Evolutionary conservation across 2,888 invertebrate genomes (phyloP), one percentile per base, ranked within the genome.

Genomic region (Pammene aurita): DNA sequence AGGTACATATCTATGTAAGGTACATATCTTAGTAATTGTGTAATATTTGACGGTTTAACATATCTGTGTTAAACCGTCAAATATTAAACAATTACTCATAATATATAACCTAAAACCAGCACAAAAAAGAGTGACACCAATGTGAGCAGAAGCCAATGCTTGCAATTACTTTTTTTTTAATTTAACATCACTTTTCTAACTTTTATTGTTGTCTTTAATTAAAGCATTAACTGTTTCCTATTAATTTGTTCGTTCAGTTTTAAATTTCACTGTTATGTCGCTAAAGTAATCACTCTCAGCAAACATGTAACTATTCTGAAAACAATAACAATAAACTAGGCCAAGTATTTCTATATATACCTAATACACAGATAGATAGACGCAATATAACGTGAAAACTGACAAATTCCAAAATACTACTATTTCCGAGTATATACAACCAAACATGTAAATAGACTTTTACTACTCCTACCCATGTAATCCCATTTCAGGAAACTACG

Each of bases 391-490:
- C 13, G 35, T 13, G 38, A 13, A 38, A 18, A 50, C 35, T 16
- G 46, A 18, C 62, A 41, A n/a, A 62, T 50, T 62, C 50, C 62
- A 52, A 62, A 62, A 52, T 62, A 62, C 50, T 48, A 38, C 48
- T 62, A 62, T 52, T 62, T 52, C 34, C 54, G 54, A 54, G 34
- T 52, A 41, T 44, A 58, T 52, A 62, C 50, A 61, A 50, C 61
- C 50, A 18, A 62, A 62, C 41, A 62, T 52, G 62, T 62, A 52
- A 62, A 62, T 62, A 62, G 9, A 62, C 18, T 62, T 52, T 62
- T 62, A 62, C 62, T 62, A 52, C 41, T 62, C 9, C 5, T 16
- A 41, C 52, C 38, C 61, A 62, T 41, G 52, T 52, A 50, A 41
- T 62, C 18, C n/a, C n/a, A 9, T 16, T 6, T 1, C n/a, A 10